These are phyloP conservation scores for Lophochroa leadbeateri DNA, from an alignment of 2,113 vertebrate genomes.

Conservation along the genomic window DNA sequence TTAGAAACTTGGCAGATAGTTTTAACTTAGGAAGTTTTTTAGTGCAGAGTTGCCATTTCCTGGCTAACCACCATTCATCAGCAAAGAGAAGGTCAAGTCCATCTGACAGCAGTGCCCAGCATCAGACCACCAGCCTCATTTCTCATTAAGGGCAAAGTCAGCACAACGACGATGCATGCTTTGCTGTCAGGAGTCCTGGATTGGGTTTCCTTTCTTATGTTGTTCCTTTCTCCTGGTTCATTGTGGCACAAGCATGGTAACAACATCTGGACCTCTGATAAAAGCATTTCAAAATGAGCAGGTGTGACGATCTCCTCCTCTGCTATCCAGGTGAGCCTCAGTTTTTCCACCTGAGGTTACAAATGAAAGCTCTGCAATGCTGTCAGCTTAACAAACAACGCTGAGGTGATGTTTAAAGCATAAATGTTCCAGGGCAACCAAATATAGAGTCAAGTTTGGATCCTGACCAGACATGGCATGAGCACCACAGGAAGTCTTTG, in stretches of 20 bases:
- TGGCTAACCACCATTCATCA: not conserved
- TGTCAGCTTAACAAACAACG: not conserved
- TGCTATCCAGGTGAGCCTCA: not conserved
- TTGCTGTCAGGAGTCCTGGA: not conserved
- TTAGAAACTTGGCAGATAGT: not conserved
- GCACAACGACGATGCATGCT: accelerated
- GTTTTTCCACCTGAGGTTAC: not conserved
- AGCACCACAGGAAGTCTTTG: not conserved
- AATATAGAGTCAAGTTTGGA: not conserved
- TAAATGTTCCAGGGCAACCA: not conserved
- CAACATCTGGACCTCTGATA: not conserved
- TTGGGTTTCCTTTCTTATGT: not conserved
- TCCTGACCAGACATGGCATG: not conserved
- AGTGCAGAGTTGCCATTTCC: not conserved
- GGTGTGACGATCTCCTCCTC: not conserved
- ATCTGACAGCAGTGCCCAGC: not conserved
- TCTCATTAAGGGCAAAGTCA: not conserved
- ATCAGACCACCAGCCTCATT: not conserved
- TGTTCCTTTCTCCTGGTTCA: not conserved
- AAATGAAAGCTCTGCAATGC: not conserved
- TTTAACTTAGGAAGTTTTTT: not conserved
- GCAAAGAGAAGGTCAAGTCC: not conserved
- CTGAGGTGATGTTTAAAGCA: not conserved
- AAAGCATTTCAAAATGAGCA: not conserved
- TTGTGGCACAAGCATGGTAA: accelerated